Percentiles rank a stretch among this genome's conserved stretches.
Evolutionary conservation across 2,113 vertebrate genomes (phyloP).

Genomic region (Lophochroa leadbeateri): DNA sequence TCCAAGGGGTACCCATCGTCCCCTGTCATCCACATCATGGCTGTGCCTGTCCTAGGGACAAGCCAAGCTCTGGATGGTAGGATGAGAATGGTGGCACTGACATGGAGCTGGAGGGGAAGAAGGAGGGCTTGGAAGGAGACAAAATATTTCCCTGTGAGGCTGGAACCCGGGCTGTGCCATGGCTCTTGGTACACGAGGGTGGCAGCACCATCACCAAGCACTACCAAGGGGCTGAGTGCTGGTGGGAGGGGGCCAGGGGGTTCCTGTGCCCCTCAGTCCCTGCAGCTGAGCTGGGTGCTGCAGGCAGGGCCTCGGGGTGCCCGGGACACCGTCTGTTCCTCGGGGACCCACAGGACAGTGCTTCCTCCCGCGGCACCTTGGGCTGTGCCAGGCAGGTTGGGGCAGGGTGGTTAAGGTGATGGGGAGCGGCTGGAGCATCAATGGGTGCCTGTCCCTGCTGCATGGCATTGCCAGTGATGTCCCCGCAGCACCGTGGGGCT

Average conservation of each 20-base stretch:
- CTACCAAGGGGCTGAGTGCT: background rate
- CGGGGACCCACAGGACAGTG: background rate
- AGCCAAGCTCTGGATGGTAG: background rate
- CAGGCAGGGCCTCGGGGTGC: background rate
- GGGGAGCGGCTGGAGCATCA: background rate
- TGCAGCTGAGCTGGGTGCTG: background rate
- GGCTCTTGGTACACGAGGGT: background rate
- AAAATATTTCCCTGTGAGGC: background rate
- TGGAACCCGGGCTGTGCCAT: background rate
- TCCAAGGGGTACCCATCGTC: accelerated
- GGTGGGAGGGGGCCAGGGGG: accelerated
- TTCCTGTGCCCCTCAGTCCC: background rate
- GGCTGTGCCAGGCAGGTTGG: background rate
- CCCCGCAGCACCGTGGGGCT: accelerated
- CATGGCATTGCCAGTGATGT: background rate
- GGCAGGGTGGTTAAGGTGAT: background rate
- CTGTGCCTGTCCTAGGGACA: background rate
- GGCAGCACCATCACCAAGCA: accelerated
- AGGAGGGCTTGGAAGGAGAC: background rate
- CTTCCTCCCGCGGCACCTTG: background rate
- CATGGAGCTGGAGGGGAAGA: background rate
- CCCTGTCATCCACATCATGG: accelerated
- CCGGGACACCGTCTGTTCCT: background rate
- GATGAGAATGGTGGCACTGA: accelerated
- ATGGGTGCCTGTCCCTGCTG: background rate